A percentile compares a stretch with the other conserved stretches of the same genome.
phyloP scores from a whole-genome alignment of 2,888 invertebrate genomes.

The Drosophila neotestacea region DNA sequence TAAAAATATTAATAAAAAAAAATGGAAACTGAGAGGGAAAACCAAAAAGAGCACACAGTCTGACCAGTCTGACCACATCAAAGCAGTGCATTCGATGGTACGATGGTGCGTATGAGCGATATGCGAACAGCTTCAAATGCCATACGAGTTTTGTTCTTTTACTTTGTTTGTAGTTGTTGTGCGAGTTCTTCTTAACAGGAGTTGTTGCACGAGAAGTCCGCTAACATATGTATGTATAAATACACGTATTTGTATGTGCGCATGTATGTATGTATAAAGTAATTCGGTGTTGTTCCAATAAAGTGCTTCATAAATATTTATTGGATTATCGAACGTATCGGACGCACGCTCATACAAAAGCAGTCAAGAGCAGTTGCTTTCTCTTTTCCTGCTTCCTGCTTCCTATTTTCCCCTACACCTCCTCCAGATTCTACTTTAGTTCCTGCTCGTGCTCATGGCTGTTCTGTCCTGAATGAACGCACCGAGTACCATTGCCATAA shows the following conservation, averaged over 20 bases:
- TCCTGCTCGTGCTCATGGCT: conserved; percentile 9
- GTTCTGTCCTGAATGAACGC: conserved; percentile 46
- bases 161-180: conserved; percentile 17
- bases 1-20: conserved; percentile 58
- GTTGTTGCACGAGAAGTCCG: conserved; percentile 33
- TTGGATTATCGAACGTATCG: conserved; percentile 77
- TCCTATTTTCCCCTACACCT: too few relatives aligned
- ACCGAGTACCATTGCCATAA: conserved; percentile 74
- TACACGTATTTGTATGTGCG: conserved; percentile 7
- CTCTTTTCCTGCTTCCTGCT: too few relatives aligned
- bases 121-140: conserved; percentile 50
- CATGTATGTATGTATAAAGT: conserved; percentile 62
- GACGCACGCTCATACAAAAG: conserved; percentile 46
- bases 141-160: conserved; percentile 18
- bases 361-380: conserved; percentile 8
- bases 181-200: conserved; percentile 45
- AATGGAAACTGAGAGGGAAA: conserved; percentile 7
- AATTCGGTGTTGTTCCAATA: conserved; percentile 82
- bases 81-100: conserved; percentile 37
- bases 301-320: conserved; percentile 83
- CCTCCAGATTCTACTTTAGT: not conserved
- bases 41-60: conserved; percentile 20
- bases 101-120: conserved; percentile 67
- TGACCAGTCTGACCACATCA: conserved; percentile 65
- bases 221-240: not conserved